Conservation (phyloP, 2,113 vertebrate genomes). For the Menura novaehollandiae region DNA sequence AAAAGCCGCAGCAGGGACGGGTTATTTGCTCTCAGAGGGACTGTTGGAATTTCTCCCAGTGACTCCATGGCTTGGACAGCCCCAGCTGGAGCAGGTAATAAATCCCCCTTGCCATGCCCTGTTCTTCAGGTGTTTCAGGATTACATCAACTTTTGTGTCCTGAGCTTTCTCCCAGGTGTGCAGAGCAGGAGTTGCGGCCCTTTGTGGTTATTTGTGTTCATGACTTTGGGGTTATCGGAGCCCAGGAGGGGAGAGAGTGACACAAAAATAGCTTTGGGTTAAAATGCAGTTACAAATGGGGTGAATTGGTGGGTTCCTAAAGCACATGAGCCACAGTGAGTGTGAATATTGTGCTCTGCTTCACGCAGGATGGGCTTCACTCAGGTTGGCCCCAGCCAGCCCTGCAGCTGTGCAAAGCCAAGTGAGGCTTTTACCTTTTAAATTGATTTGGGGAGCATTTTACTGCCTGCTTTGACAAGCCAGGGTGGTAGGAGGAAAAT, state of each 20-base stretch:
- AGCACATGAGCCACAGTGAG: accelerated
- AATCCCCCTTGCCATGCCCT: neutral
- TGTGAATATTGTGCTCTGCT: neutral
- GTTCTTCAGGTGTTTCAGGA: neutral
- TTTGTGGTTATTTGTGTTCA: neutral
- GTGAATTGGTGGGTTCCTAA: neutral
- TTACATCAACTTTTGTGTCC: neutral
- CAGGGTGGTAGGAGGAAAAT: neutral
- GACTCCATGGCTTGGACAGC: neutral
- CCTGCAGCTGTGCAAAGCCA: neutral
- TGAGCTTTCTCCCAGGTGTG: neutral
- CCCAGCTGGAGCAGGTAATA: neutral
- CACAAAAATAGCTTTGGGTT: neutral
- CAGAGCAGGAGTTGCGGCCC: neutral
- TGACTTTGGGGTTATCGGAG: neutral
- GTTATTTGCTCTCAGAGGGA: neutral
- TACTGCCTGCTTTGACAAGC: neutral
- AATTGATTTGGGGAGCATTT: neutral
- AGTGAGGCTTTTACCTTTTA: neutral
- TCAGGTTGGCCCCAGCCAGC: neutral
- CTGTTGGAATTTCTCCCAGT: neutral
- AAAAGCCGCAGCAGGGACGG: accelerated
- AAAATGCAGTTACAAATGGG: neutral
- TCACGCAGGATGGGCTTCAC: accelerated
- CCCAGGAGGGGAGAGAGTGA: neutral